These are phyloP conservation scores for Globodera ellingtonae DNA, from an alignment of 1,140 invertebrate species.

Conservation along the genomic window DNA sequence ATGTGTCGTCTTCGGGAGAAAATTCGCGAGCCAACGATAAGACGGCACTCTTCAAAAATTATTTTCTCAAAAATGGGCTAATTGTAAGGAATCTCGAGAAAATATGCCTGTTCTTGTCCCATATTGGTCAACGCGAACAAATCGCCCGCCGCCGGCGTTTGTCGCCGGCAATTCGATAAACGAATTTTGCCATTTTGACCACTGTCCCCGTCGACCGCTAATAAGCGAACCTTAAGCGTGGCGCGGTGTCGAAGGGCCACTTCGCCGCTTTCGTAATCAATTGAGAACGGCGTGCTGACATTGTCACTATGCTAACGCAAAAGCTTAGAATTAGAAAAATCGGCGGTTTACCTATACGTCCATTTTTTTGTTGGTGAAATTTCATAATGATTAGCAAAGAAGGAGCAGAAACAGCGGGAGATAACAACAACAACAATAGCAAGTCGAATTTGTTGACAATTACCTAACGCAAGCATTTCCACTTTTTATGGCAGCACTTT, in stretches of 20 bases:
- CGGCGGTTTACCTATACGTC: too few species aligned
- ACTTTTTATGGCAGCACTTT: too few species aligned
- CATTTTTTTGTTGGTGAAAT: too few species aligned
- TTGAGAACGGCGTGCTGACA: slow-evolving; percentile 62
- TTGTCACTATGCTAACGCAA: slow-evolving; percentile 43
- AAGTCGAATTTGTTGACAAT: too few species aligned
- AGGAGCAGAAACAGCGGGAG: too few species aligned
- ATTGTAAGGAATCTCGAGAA: not conserved
- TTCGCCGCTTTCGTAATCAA: slow-evolving; percentile 64
- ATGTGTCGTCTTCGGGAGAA: slow-evolving; percentile 40
- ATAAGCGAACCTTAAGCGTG: slow-evolving; percentile 75
- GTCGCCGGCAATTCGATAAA: slow-evolving; percentile 68
- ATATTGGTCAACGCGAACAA: slow-evolving; percentile 11
- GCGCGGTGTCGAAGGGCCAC: slow-evolving; percentile 56
- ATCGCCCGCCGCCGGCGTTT: slow-evolving; percentile 3
- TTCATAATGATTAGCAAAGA: too few species aligned
- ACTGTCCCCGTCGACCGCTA: slow-evolving; percentile 82
- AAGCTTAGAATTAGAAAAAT: too few species aligned
- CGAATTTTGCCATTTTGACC: slow-evolving; percentile 85
- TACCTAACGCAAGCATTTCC: too few species aligned
- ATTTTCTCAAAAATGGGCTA: not conserved
- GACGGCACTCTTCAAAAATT: slow-evolving; percentile 41
- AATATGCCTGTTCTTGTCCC: not conserved
- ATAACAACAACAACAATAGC: too few species aligned
- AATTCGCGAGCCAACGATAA: slow-evolving; percentile 48